Evolutionary conservation across 2,113 vertebrate genomes (phyloP).

Genomic region (Pteropus alecto): DNA sequence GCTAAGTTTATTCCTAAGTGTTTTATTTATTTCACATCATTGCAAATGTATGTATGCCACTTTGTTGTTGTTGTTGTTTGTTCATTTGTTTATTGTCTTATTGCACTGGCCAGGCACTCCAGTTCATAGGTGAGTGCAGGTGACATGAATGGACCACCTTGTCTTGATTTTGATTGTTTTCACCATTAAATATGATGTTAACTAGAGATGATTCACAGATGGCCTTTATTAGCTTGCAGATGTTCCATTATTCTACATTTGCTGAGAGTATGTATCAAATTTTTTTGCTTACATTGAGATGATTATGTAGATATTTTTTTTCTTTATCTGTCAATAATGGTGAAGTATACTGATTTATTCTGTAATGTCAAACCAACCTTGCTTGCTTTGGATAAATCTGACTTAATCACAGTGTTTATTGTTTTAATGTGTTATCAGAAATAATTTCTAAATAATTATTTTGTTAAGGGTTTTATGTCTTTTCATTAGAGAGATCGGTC

Average conservation of each 20-base stretch:
- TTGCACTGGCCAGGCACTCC: rapidly evolving
- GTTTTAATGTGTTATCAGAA: neutral
- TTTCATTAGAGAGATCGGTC: neutral
- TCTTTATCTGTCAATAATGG: neutral
- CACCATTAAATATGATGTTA: neutral
- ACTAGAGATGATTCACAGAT: neutral
- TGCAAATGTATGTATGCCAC: neutral
- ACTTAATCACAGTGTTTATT: neutral
- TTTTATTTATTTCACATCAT: neutral
- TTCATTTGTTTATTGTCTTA: neutral
- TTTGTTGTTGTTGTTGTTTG: neutral
- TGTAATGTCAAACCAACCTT: neutral
- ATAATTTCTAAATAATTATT: neutral
- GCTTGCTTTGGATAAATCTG: neutral
- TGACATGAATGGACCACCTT: neutral
- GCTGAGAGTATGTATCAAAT: neutral
- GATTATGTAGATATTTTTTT: neutral
- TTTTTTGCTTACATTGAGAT: neutral
- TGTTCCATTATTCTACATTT: neutral
- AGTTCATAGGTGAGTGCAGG: rapidly evolving
- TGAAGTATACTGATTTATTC: neutral
- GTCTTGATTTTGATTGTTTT: neutral
- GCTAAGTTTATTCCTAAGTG: neutral
- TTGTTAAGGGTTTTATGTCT: neutral
- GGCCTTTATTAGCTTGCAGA: neutral